Conservation (phyloP, 2,113 vertebrate species). For the Azemiops feae region DNA sequence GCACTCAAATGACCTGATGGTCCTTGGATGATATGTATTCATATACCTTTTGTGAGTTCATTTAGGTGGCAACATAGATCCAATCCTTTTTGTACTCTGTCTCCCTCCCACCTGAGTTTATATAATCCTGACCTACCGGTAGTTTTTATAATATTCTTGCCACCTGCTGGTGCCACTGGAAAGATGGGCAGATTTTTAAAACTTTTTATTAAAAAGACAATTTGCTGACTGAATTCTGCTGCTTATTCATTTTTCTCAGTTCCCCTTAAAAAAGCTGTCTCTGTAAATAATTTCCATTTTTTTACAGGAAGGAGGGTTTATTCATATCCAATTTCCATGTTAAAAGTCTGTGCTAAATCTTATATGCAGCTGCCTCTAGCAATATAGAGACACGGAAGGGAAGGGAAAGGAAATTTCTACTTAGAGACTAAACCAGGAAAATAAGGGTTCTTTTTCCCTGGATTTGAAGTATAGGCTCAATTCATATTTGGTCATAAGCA, state of each 20-base stretch:
- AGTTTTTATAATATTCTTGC: neutral
- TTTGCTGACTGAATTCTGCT: neutral
- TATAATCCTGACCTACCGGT: no score
- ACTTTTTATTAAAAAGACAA: neutral
- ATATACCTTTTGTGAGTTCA: neutral
- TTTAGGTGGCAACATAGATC: neutral
- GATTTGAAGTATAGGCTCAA: neutral
- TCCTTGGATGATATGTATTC: neutral
- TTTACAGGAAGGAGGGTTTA: neutral
- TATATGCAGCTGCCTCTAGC: neutral
- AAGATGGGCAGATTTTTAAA: neutral
- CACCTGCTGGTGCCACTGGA: neutral
- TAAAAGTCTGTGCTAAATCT: neutral
- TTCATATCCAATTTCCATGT: neutral
- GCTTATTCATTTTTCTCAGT: neutral
- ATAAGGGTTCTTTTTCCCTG: no score
- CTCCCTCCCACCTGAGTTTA: no score
- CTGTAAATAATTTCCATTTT: neutral
- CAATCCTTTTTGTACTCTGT: neutral
- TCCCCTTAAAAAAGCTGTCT: neutral
- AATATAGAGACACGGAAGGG: neutral
- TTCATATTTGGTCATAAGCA: neutral
- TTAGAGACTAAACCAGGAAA: neutral
- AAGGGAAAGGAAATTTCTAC: neutral
- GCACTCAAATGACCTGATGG: neutral